These are phyloP conservation scores for Entomyzon cyanotis DNA, from an alignment of 2,113 vertebrate species.

Conservation along the genomic window DNA sequence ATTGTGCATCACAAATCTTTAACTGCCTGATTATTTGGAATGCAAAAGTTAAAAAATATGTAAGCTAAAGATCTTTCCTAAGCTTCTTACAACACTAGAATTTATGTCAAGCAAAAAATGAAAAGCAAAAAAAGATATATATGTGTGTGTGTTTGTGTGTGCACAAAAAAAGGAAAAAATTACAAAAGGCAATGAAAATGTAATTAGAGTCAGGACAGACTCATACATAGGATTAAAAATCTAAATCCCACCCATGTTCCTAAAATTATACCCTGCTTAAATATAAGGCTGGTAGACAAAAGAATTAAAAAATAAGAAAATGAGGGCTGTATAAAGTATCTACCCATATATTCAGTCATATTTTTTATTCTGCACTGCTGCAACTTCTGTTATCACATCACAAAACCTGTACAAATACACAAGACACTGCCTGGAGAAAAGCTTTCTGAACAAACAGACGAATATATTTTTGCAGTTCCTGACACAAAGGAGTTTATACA, in stretches of 20 bases:
- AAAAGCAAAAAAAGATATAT: background rate
- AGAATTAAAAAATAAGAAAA: background rate
- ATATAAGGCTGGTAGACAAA: background rate
- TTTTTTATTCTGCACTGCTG: slow-evolving; percentile 10
- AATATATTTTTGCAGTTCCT: background rate
- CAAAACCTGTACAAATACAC: background rate
- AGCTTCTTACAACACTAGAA: background rate
- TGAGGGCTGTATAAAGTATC: background rate
- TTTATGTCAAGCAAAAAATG: background rate
- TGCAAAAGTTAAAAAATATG: background rate
- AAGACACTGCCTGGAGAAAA: background rate
- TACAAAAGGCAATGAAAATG: background rate
- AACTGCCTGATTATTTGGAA: background rate
- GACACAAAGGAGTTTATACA: background rate
- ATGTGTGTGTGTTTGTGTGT: rapidly evolving
- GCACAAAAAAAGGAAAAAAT: background rate
- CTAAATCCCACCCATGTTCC: background rate
- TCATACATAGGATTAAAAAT: background rate
- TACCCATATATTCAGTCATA: background rate
- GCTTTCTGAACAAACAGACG: background rate
- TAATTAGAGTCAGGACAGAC: background rate
- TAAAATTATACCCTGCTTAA: background rate
- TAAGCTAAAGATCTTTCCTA: background rate
- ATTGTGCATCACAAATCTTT: background rate
- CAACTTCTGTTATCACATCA: background rate